Evolutionary conservation across 1,140 invertebrate species (phyloP).

Genomic region (Paraescarpia echinospica): DNA sequence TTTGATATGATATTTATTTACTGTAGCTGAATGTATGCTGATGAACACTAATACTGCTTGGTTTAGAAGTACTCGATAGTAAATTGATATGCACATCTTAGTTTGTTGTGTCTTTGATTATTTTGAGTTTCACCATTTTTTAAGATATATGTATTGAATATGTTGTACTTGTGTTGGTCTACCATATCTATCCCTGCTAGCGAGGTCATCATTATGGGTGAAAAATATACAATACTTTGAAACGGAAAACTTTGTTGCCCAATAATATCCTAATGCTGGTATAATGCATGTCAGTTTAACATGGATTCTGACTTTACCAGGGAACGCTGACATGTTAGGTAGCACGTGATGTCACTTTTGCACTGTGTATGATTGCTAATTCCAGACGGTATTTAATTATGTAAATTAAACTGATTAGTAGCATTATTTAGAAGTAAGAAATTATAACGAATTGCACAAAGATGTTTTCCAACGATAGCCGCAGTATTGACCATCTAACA

Average conservation of each 20-base stretch:
- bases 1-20: neutral
- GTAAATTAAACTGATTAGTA: neutral
- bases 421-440: neutral
- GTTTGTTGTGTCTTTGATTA: neutral
- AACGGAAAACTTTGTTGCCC: too few relatives aligned
- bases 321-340: too few relatives aligned
- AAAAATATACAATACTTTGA: too few relatives aligned
- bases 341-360: too few relatives aligned
- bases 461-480: neutral
- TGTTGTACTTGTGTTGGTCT: neutral
- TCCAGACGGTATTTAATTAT: too few relatives aligned
- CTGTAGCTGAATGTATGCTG: neutral
- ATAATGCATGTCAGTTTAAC: too few relatives aligned
- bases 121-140: neutral
- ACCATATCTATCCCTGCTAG: too few relatives aligned
- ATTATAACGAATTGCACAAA: neutral
- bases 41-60: neutral
- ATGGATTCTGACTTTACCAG: too few relatives aligned
- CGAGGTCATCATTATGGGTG: too few relatives aligned
- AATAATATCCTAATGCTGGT: too few relatives aligned
- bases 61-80: neutral
- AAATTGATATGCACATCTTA: neutral
- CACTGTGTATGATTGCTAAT: too few relatives aligned
- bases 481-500: neutral
- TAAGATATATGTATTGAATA: neutral